Percentiles rank a stretch among this genome's conserved stretches.
Evolutionary conservation across 2,888 invertebrate genomes (phyloP).

Genomic region (Alentia gelatinosa): DNA sequence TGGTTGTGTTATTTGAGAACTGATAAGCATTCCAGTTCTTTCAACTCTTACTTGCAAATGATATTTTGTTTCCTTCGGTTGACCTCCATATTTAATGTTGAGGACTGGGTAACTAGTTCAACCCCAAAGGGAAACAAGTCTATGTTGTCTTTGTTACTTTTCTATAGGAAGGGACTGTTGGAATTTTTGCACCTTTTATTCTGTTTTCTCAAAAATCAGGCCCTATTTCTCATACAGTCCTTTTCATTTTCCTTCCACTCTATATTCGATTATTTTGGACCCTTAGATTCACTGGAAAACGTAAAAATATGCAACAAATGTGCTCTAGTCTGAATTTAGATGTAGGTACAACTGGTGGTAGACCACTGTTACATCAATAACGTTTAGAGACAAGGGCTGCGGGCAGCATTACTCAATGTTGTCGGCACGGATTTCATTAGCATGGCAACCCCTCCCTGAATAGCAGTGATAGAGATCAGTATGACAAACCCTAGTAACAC

Average conservation of each 20-base stretch:
- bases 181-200: neutral
- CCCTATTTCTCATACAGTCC: neutral
- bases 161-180: constrained; percentile 20
- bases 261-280: neutral
- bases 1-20: neutral
- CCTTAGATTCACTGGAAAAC: constrained; percentile 6
- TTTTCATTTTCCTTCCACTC: neutral
- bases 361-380: neutral
- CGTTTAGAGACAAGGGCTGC: constrained; percentile 18
- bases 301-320: constrained; percentile 26
- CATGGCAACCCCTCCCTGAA: neutral
- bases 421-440: neutral
- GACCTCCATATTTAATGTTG: neutral
- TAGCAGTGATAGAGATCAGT: too few relatives aligned
- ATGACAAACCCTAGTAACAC: too few relatives aligned
- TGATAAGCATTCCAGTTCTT: neutral
- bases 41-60: too few relatives aligned
- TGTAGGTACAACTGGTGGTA: constrained; percentile 35
- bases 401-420: constrained; percentile 42
- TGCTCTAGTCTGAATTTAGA: neutral
- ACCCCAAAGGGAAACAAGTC: neutral
- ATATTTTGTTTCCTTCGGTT: too few relatives aligned
- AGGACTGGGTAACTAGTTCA: neutral
- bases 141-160: neutral
- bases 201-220: neutral